phyloP scores from a whole-genome alignment of 2,797 vertebrate species.

The Mormyrus hasselquistii region DNA sequence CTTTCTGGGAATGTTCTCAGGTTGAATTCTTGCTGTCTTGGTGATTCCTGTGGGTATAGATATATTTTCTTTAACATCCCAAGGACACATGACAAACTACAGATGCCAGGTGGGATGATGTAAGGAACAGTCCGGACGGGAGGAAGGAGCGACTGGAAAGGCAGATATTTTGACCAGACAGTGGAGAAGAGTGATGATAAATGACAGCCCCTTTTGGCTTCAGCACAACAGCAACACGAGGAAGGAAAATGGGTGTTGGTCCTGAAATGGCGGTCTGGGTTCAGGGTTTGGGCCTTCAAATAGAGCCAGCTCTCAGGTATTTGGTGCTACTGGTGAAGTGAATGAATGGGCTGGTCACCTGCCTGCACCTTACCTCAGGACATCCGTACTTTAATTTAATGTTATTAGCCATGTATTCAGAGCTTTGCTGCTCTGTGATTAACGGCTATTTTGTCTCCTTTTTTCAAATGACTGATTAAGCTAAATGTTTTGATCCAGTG shows the following conservation, averaged over 20 bases:
- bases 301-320: neutral
- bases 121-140: neutral
- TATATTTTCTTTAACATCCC: neutral
- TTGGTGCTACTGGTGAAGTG: neutral
- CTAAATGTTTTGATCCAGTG: neutral
- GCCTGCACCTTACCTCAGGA: neutral
- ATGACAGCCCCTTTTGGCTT: neutral
- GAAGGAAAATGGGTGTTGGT: neutral
- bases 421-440: neutral
- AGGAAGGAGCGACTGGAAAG: neutral
- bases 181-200: neutral
- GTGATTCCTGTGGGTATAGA: neutral
- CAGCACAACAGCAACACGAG: neutral
- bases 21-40: neutral
- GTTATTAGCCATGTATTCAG: neutral
- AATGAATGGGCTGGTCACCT: neutral
- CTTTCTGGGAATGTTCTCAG: conserved; percentile 1
- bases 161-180: neutral
- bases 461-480: neutral
- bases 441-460: neutral
- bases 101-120: neutral
- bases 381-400: neutral
- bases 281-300: neutral
- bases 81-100: neutral
- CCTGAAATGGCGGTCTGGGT: neutral